Conservation (phyloP, 2,797 vertebrate genomes). For the Sciaenops ocellatus region DNA sequence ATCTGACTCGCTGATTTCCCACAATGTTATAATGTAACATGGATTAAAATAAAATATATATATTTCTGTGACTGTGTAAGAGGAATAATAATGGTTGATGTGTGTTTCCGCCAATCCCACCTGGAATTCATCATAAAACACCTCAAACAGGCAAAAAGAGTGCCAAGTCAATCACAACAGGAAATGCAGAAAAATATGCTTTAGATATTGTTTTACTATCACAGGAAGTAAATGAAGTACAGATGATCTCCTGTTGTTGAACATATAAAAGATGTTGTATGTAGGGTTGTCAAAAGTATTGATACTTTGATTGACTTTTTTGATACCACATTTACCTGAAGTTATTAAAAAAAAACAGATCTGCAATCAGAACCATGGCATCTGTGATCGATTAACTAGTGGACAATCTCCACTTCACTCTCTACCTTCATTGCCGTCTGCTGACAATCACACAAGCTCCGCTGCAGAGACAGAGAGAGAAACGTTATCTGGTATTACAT, state of each 20-base stretch:
- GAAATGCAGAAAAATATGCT: neutral
- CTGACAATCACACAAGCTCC: too few relatives aligned
- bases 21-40: neutral
- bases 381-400: too few relatives aligned
- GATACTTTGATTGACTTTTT: too few relatives aligned
- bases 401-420: too few relatives aligned
- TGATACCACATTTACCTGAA: too few relatives aligned
- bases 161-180: neutral
- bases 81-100: neutral
- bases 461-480: too few relatives aligned
- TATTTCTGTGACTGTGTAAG: neutral
- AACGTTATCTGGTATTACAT: too few relatives aligned
- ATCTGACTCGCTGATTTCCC: neutral
- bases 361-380: too few relatives aligned
- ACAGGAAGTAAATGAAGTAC: neutral
- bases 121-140: neutral
- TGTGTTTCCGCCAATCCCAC: neutral
- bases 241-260: neutral
- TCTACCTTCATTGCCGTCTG: too few relatives aligned
- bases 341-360: too few relatives aligned
- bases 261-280: neutral
- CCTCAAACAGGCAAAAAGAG: neutral
- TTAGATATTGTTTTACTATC: neutral
- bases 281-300: neutral
- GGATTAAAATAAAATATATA: too few relatives aligned